A percentile compares a stretch with the other conserved stretches of the same genome.
Evolutionary conservation across 2,113 vertebrate genomes (phyloP).

Genomic region (Brevimyrus niger): DNA sequence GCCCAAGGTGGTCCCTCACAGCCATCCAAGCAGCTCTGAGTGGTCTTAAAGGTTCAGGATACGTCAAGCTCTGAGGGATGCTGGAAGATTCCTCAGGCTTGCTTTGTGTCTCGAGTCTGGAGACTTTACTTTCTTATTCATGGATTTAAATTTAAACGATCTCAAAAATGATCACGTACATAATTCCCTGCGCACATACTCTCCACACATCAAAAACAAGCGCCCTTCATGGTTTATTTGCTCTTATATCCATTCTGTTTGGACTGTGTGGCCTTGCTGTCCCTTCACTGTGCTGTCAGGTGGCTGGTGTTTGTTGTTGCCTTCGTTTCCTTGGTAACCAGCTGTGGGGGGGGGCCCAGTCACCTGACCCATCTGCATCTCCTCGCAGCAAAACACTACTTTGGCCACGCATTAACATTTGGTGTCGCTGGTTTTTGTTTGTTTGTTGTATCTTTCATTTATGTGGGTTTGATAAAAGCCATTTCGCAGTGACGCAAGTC

Average conservation of each 20-base stretch:
- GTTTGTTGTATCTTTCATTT: no score
- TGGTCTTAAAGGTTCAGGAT: not conserved
- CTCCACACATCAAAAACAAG: slow-evolving; percentile 15
- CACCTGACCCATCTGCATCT: slow-evolving; percentile 44
- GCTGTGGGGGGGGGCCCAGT: slow-evolving; percentile 34
- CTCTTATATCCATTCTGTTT: slow-evolving; percentile 40
- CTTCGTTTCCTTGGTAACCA: slow-evolving; percentile 40
- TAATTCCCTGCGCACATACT: not conserved
- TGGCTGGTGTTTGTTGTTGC: slow-evolving; percentile 26
- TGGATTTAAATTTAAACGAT: not conserved
- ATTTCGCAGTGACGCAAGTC: not conserved
- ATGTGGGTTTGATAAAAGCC: not conserved
- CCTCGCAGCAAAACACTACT: slow-evolving; percentile 17
- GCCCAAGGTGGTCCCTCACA: not conserved
- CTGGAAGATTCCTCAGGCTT: not conserved
- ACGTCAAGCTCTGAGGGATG: not conserved
- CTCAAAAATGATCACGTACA: not conserved
- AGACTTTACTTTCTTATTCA: not conserved
- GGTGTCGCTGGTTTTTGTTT: no score
- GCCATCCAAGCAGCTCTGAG: not conserved
- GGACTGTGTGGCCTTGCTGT: slow-evolving; percentile 38
- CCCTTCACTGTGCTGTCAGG: slow-evolving; percentile 43
- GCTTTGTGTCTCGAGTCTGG: not conserved
- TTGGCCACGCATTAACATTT: not conserved
- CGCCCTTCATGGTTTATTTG: slow-evolving; percentile 52